A percentile compares a stretch with the other conserved stretches of the same genome.
These are phyloP conservation scores for Leptothorax acervorum DNA, from an alignment of 2,888 invertebrate species.

Conservation along the genomic window DNA sequence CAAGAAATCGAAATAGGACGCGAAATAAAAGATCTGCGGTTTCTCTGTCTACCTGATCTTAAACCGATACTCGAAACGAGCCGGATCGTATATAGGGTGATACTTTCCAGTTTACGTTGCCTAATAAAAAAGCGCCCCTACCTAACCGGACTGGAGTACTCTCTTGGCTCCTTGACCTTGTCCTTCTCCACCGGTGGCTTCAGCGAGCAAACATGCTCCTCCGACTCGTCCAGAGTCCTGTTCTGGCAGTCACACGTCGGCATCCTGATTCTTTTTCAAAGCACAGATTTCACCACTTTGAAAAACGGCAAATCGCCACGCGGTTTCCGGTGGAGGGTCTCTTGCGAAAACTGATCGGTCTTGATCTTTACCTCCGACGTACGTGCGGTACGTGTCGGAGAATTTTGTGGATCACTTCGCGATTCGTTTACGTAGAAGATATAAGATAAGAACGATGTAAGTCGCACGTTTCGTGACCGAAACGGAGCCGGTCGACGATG, in stretches of 20 bases:
- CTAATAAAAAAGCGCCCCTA: constrained; percentile 51
- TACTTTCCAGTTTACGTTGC: background rate
- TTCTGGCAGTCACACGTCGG: constrained; percentile 79
- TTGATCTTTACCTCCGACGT: background rate
- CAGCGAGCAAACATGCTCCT: constrained; percentile 73
- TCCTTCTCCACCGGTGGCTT: constrained; percentile 62
- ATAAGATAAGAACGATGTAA: background rate
- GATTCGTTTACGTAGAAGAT: background rate
- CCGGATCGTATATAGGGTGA: background rate
- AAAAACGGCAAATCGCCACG: too few relatives aligned
- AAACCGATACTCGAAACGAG: background rate
- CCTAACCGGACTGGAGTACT: constrained; percentile 68
- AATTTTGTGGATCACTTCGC: background rate
- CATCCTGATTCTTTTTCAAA: constrained; percentile 70
- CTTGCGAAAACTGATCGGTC: background rate
- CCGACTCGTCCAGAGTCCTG: constrained; percentile 62
- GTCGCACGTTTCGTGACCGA: background rate
- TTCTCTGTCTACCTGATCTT: background rate
- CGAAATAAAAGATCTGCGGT: background rate
- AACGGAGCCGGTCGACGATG: background rate
- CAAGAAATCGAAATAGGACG: background rate
- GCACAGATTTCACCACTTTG: background rate
- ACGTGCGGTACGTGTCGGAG: background rate
- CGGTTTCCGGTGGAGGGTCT: background rate
- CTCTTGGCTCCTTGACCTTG: constrained; percentile 11